Base-by-base conservation (phyloP, 2,113 vertebrate species). In the Phainopepla nitens region DNA sequence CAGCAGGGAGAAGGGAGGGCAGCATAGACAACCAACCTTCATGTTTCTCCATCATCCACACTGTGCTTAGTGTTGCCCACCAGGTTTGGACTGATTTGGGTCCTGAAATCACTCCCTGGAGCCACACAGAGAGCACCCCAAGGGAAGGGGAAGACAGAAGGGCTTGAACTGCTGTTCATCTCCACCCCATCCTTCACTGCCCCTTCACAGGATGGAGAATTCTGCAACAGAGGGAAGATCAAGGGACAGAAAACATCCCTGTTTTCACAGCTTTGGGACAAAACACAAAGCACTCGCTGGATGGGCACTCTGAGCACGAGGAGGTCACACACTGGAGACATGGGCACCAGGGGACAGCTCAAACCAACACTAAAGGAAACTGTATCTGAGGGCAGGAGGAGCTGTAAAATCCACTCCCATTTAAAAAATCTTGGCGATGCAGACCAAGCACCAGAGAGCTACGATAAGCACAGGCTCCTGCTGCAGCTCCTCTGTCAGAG, bases 41-140 rank as follows among this genome's bases (percentile, higher is more conserved):
- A n/a, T 0, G 1, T 31, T 56, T 28, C 29, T 44, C 19, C 27
- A 45, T 29, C 58, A 81, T 10, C 41, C 28, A 21, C n/a, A 20
- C 45, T 9, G 31, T 0, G 0, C 28, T 14, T 12, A 51, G 31
- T 15, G 13, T 7, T 7, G 6, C 21, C 12, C 50, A 57, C 5
- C 15, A 69, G 33, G 27, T 19, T 78, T 2, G 2, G 17, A 35
- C 33, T 14, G 44, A 68, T 54, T 47, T 3, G 0, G 47, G 65
- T 21, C 42, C 57, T 10, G 23, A 83, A 68, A 76, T 36, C 33
- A 64, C 14, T 21, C 36, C 13, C 7, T 1, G 0, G 27, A 22
- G 22, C 18, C 36, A 64, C 2, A 4, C 3, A 77, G 35, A 54
- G 13, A 39, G 13, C 23, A 64, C 7, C 13, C 6, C 36, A 51